phyloP scores from a whole-genome alignment of 2,888 invertebrate genomes.

The Harpalus rufipes region DNA sequence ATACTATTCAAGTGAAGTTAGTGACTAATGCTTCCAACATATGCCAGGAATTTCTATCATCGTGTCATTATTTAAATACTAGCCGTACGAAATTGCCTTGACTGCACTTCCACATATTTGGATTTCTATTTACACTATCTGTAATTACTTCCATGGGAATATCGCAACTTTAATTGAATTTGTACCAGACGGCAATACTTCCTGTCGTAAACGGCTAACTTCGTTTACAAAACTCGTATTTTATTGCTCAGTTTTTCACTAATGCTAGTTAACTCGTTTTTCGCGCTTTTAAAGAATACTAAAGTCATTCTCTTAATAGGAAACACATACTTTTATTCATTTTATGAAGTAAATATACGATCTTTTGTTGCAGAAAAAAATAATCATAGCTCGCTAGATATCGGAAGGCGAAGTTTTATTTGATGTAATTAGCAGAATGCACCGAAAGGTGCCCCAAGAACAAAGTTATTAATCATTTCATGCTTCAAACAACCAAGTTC shows the following conservation, averaged over 20 bases:
- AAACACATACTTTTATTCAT: not conserved
- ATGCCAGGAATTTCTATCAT: constrained; percentile 18
- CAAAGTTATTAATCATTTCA: too few relatives aligned
- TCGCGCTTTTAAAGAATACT: not conserved
- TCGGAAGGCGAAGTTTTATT: too few relatives aligned
- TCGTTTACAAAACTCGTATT: not conserved
- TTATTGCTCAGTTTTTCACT: constrained; percentile 32
- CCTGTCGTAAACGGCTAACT: constrained; percentile 25
- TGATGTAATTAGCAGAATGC: too few relatives aligned
- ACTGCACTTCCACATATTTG: not conserved
- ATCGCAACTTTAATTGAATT: constrained; percentile 43
- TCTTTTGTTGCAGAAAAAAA: too few relatives aligned
- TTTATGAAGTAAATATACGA: too few relatives aligned
- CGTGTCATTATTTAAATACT: not conserved
- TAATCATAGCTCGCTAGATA: too few relatives aligned
- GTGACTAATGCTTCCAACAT: constrained; percentile 22
- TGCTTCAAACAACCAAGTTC: too few relatives aligned
- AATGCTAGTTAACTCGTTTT: constrained; percentile 1
- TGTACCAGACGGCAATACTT: constrained; percentile 1
- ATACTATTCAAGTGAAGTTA: constrained; percentile 14
- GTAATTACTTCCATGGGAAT: constrained; percentile 41
- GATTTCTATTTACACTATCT: constrained; percentile 39
- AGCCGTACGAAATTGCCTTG: not conserved
- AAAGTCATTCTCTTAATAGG: not conserved
- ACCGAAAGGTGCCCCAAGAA: too few relatives aligned